These are phyloP conservation scores for Pongo abelii DNA, from an alignment of 2,113 vertebrate genomes.

Conservation along the genomic window DNA sequence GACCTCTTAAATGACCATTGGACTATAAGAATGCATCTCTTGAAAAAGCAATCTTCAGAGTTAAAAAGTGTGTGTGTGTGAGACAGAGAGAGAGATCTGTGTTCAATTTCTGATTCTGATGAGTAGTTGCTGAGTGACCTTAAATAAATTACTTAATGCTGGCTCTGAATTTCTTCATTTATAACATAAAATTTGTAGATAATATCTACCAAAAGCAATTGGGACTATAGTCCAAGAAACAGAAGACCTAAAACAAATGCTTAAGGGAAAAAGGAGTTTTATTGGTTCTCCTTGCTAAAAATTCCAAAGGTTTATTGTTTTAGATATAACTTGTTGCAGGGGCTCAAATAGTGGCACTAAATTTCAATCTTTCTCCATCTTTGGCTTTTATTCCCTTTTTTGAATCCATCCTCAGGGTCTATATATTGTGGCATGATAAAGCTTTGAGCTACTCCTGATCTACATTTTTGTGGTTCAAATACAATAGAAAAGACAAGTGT, in stretches of 20 bases:
- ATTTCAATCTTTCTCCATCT: neutral
- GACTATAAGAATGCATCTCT: neutral
- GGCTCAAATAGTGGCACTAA: neutral
- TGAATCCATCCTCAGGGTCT: neutral
- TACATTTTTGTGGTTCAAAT: neutral
- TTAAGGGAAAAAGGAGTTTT: neutral
- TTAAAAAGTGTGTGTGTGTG: neutral
- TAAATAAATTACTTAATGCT: neutral
- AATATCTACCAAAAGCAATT: neutral
- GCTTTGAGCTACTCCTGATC: neutral
- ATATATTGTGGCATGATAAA: neutral
- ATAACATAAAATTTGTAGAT: neutral
- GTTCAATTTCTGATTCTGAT: neutral
- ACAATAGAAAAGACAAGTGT: neutral
- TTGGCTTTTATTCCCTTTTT: neutral
- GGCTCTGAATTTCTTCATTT: neutral
- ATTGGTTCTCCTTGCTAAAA: neutral
- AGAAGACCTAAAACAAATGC: neutral
- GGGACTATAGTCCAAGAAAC: neutral
- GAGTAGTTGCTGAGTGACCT: neutral
- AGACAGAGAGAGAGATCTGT: no score
- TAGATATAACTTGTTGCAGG: neutral
- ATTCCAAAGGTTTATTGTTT: neutral
- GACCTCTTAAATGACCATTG: neutral
- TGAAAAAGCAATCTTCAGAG: neutral